phyloP scores from a whole-genome alignment of 1,140 invertebrate species.

The Streblospio benedicti region DNA sequence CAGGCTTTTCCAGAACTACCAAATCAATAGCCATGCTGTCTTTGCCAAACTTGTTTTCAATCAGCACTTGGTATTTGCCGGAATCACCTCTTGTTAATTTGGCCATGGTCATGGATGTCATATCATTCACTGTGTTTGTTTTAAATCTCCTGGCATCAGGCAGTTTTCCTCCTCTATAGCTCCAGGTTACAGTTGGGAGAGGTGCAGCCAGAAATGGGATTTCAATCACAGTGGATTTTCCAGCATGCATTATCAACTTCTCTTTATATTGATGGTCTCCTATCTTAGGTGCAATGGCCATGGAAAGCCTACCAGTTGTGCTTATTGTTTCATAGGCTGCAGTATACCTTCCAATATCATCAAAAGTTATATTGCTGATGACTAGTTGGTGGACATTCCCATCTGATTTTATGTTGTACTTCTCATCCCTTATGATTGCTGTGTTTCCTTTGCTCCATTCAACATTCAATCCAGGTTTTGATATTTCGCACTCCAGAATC shows the following conservation, averaged over 20 bases:
- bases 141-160: constrained; percentile 39
- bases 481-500: constrained; percentile 38
- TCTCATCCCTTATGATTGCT: constrained; percentile 28
- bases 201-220: constrained; percentile 42
- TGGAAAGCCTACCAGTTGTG: constrained; percentile 63
- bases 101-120: constrained; percentile 37
- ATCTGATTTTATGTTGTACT: constrained; percentile 8
- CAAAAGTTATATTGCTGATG: constrained; percentile 13
- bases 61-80: constrained; percentile 37
- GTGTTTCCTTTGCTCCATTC: constrained; percentile 64
- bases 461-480: constrained; percentile 32
- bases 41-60: constrained; percentile 40
- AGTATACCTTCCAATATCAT: constrained; percentile 17
- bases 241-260: constrained; percentile 33
- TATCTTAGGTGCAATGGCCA: constrained; percentile 46
- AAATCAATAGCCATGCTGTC: constrained; percentile 37
- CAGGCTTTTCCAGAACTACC: constrained; percentile 62
- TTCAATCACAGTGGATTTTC: constrained; percentile 40
- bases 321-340: constrained; percentile 46
- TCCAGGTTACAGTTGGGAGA: constrained; percentile 37
- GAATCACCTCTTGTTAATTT: constrained; percentile 36
- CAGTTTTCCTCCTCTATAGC: constrained; percentile 33
- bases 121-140: constrained; percentile 39
- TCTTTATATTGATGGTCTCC: constrained; percentile 22
- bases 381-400: constrained; percentile 18